A percentile compares a stretch with the other conserved stretches of the same genome.
Conservation (phyloP, 1,140 invertebrate genomes). For the Aphis craccivora region DNA sequence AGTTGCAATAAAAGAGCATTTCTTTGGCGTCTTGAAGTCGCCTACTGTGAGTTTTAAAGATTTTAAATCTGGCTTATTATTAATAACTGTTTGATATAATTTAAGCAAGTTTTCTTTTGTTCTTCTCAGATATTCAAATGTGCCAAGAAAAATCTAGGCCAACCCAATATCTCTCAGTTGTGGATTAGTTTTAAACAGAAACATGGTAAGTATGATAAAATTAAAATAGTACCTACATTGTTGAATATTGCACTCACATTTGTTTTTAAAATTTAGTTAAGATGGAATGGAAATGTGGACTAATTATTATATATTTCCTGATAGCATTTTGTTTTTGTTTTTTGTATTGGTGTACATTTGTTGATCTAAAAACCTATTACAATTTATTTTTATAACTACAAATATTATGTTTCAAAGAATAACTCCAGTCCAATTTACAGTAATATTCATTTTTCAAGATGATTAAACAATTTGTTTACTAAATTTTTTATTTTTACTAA, state of each 20-base stretch:
- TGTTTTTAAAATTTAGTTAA: background rate
- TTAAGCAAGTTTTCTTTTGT: background rate
- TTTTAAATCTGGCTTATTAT: background rate
- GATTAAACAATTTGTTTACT: background rate
- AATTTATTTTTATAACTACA: background rate
- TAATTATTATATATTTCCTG: background rate
- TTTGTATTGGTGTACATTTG: background rate
- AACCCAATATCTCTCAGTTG: background rate
- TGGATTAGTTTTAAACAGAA: slow-evolving; percentile 18
- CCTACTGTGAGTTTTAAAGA: slow-evolving; percentile 32
- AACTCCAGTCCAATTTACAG: background rate
- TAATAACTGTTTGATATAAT: background rate
- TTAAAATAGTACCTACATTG: background rate
- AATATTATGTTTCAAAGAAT: background rate
- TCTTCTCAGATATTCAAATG: slow-evolving; percentile 18
- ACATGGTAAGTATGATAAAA: background rate
- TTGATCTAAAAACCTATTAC: background rate
- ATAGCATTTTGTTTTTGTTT: background rate
- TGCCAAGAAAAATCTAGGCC: background rate
- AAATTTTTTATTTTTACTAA: background rate
- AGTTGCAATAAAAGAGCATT: background rate
- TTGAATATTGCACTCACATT: background rate
- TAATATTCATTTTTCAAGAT: background rate
- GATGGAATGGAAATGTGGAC: background rate
- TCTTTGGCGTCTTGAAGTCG: background rate